Evolutionary conservation across 2,888 invertebrate species (phyloP).

Genomic region (Diploptera punctata): DNA sequence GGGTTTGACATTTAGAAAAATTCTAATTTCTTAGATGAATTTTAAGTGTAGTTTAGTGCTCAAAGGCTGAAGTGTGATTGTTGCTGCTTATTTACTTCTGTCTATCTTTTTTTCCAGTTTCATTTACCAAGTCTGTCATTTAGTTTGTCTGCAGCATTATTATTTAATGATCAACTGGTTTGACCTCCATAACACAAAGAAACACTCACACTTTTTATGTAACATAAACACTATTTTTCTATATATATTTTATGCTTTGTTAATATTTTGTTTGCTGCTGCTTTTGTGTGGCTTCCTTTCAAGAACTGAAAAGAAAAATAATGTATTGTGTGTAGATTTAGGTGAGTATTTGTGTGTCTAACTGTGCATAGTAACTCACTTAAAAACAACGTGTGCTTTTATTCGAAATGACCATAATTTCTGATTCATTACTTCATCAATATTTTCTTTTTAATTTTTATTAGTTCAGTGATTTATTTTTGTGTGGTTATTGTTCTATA

Average conservation of each 20-base stretch:
- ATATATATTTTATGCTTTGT: conserved; percentile 28
- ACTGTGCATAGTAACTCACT: background rate
- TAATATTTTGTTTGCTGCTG: conserved; percentile 28
- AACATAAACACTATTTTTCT: conserved; percentile 36
- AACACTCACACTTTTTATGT: conserved; percentile 37
- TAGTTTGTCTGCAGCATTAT: conserved; percentile 32
- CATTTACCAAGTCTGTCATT: conserved; percentile 32
- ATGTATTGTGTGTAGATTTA: background rate
- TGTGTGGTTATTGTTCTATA: conserved; percentile 8
- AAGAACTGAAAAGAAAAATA: background rate
- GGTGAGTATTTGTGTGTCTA: conserved; percentile 24
- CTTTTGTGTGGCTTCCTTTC: conserved; percentile 27
- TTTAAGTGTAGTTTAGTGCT: conserved; percentile 21
- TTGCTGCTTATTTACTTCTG: conserved; percentile 37
- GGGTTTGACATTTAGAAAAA: too few relatives aligned
- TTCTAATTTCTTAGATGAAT: conserved; percentile 2
- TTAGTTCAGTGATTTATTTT: conserved; percentile 8
- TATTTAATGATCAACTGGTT: conserved; percentile 40
- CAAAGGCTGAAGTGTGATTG: conserved; percentile 34
- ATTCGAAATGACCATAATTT: background rate
- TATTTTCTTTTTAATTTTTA: conserved; percentile 7
- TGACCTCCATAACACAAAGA: conserved; percentile 41
- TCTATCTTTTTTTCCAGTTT: conserved; percentile 39
- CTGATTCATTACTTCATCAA: too few relatives aligned
- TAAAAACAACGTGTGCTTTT: background rate